Evolutionary conservation across 2,113 vertebrate species (phyloP), one percentile per base, ranked within the genome.

Genomic region (Embiotoca jacksoni): DNA sequence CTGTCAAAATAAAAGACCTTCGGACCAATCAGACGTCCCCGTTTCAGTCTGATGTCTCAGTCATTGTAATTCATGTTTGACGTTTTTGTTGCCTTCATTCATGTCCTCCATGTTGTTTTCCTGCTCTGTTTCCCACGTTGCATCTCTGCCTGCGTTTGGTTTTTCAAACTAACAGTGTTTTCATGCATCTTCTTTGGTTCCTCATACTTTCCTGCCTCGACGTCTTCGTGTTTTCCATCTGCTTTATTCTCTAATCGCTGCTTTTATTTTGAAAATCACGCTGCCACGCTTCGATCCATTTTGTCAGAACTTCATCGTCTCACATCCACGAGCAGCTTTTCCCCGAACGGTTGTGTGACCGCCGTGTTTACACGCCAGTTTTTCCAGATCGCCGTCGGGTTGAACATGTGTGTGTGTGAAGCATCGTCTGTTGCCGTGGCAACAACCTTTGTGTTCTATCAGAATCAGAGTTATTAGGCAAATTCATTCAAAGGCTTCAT

Each of bases 141-240:
- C 47, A 44, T 44, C 41, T 44, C 13, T 44, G 41, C 3, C 41
- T 44, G 10, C 10, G 13, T 2, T 11, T 3, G 23, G 10, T 13
- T 44, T 44, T 11, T 44, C 41, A 44, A 9, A 64, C 74, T 68
- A 39, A 67, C 80, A 46, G 52, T 39, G 0, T 75, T 81, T 69
- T 76, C n/a, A 10, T 52, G 23, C 23, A 23, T 23, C 23, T 23
- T 23, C 23, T 23, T 39, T 50, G 50, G 57, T 33, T 5, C 4
- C 65, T 87, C 79, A 71, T 47, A 69, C 54, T 89, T 90, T 88
- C 86, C 86, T 54, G 73, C 57, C 47, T 73, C 30, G 0, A 15
- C 47, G 13, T 39, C 80, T 57, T 64, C 69, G 31, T 33, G 53
- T 31, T 78, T 72, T 68, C 60, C 81, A 56, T 82, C 67, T 73